Base-by-base conservation (phyloP, 1,140 invertebrate genomes). In the Bombus cullumanus region DNA sequence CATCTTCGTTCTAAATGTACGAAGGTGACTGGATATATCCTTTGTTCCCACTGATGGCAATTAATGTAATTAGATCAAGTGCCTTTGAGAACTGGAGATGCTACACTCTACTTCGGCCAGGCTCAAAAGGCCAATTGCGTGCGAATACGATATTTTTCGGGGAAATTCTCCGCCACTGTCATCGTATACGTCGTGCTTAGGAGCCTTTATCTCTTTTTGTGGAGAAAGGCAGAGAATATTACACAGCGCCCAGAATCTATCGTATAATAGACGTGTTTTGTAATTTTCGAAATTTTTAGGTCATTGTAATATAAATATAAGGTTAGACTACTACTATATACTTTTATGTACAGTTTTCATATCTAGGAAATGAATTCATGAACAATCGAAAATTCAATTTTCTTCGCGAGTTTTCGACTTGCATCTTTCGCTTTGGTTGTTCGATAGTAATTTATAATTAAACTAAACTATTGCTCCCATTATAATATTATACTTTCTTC, bases 31-130 rank as follows among this genome's bases (percentile, higher is more conserved):
- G 8, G 5, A 64, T 64, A 62, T 41, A 77, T 41, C 57, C 62
- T 64, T 78, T 77, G 57, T 64, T 64, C 28, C 59, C 10, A 31
- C 0, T 25, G 57, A 64, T 59, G 39, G 37, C 57, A 64, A 62
- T 78, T 78, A 78, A 78, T 43, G 59, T 64, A 78, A 62, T 78
- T 64, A 34, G 75, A 78, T 43, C 75, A 41, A 77, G 59, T 3
- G 28, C n/a, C 57, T 77, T 77, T 62, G 28, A 78, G 59, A 4
- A 28, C 15, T 43, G 15, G 53, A 41, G 22, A 25, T 39, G 18
- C 75, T 43, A 39, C 28, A 25, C 28, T 59, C 13, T n/a, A 12
- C 9, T 39, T 59, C 37, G 37, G 2, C 13, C 28, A 22, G 28
- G 10, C 28, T 39, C 75, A 25, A 77, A 47, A 18, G 57, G 57